A percentile compares a stretch with the other conserved stretches of the same genome.
phyloP scores from a whole-genome alignment of 2,113 vertebrate genomes.

The Rhineura floridana region DNA sequence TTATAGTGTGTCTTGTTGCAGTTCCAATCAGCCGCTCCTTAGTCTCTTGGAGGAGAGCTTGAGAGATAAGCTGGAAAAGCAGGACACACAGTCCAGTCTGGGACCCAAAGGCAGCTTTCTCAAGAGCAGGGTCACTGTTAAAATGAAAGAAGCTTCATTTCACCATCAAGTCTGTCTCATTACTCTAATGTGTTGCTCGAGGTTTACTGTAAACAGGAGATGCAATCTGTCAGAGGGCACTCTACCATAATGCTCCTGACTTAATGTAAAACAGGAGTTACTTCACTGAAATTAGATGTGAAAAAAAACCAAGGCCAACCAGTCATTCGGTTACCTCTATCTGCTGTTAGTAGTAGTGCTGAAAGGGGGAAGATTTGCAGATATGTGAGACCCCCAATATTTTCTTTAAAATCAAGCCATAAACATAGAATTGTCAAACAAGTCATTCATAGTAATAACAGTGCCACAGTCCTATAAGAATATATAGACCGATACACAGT shows the following conservation, averaged over 20 bases:
- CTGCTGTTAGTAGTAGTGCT: background rate
- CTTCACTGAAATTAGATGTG: background rate
- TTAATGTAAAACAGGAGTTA: background rate
- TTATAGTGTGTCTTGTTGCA: background rate
- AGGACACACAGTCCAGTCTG: background rate
- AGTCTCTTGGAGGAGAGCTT: background rate
- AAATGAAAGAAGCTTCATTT: background rate
- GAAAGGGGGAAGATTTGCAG: background rate
- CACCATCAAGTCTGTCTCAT: background rate
- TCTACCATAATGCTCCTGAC: background rate
- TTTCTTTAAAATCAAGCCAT: slow-evolving; percentile 12
- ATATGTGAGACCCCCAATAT: background rate
- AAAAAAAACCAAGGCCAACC: background rate
- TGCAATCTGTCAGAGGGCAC: background rate
- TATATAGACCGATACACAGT: background rate
- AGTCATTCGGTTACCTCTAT: background rate
- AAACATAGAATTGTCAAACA: background rate
- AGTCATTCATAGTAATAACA: background rate
- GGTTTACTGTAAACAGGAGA: slow-evolving; percentile 11
- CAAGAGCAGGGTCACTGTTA: background rate
- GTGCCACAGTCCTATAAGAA: background rate
- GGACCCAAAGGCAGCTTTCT: background rate
- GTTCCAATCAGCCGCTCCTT: background rate
- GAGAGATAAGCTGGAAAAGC: background rate
- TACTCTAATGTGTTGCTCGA: slow-evolving; percentile 16